Evolutionary conservation across 2,113 vertebrate species (phyloP).

Genomic region (Pionites leucogaster): DNA sequence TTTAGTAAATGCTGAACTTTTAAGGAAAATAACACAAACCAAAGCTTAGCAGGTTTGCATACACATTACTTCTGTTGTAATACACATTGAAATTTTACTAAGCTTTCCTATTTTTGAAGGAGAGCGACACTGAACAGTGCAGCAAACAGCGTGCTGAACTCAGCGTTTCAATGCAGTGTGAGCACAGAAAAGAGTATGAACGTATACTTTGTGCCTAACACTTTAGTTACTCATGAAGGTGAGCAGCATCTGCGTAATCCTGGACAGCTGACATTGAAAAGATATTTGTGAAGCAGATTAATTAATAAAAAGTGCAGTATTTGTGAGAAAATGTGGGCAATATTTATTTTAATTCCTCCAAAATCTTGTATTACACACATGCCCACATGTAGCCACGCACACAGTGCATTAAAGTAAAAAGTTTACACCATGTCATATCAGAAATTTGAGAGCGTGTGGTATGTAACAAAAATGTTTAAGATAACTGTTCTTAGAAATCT

Average conservation of each 20-base stretch:
- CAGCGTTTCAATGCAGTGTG: neutral
- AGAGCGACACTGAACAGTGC: neutral
- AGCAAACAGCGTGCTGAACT: neutral
- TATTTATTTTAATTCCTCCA: constrained; percentile 24
- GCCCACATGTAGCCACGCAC: neutral
- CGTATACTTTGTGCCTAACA: neutral
- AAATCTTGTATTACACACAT: neutral
- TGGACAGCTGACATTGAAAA: neutral
- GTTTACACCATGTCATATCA: constrained; percentile 15
- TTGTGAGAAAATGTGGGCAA: neutral
- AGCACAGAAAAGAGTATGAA: neutral
- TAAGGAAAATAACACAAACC: neutral
- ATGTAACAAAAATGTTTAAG: constrained; percentile 59
- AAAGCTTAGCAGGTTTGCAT: neutral
- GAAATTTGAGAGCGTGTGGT: constrained; percentile 4
- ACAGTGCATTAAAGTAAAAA: constrained; percentile 36
- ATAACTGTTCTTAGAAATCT: constrained; percentile 27
- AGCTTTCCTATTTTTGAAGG: neutral
- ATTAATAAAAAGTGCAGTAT: constrained; percentile 20
- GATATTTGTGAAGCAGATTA: neutral
- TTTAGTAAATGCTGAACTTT: neutral
- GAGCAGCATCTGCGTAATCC: neutral
- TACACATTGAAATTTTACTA: neutral
- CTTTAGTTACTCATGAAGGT: neutral
- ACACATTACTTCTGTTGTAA: neutral